Conservation (phyloP, 2,888 invertebrate species). For the Argyresthia goedartella region DNA sequence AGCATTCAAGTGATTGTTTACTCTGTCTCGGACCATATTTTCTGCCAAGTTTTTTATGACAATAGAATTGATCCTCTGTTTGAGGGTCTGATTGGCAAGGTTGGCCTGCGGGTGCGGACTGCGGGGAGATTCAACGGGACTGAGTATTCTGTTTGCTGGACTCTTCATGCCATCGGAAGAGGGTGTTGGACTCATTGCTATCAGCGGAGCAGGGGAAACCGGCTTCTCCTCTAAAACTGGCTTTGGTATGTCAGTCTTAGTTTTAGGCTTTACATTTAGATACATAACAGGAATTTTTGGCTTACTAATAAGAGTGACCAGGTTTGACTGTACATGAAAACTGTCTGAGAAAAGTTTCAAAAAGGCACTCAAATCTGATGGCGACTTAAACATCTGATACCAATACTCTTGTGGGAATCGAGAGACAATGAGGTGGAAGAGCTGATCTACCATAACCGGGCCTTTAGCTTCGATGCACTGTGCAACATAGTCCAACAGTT, state of each 20-base stretch:
- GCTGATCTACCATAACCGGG: constrained; percentile 87
- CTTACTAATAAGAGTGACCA: constrained; percentile 85
- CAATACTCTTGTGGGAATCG: constrained; percentile 83
- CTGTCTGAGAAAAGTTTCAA: constrained; percentile 94
- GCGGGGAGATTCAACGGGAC: constrained; percentile 62
- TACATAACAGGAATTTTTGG: constrained; percentile 77
- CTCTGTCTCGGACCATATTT: constrained; percentile 75
- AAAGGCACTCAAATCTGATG: constrained; percentile 90
- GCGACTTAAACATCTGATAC: constrained; percentile 91
- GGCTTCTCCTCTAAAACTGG: constrained; percentile 50
- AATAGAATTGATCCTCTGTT: constrained; percentile 89
- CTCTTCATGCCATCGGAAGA: constrained; percentile 57
- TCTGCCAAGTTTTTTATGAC: constrained; percentile 92
- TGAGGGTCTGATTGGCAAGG: constrained; percentile 81
- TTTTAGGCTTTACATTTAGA: constrained; percentile 62
- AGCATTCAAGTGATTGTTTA: constrained; percentile 58
- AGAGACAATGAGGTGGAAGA: constrained; percentile 85
- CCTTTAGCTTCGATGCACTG: constrained; percentile 86
- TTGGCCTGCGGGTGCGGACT: constrained; percentile 54
- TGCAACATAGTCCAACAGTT: constrained; percentile 84
- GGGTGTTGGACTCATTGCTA: constrained; percentile 53
- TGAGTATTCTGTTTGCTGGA: constrained; percentile 63
- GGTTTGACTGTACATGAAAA: constrained; percentile 93
- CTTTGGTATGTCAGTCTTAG: constrained; percentile 65
- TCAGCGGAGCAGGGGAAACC: constrained; percentile 41